Evolutionary conservation across 2,888 invertebrate genomes (phyloP).

Genomic region (Folsomia manolachei): DNA sequence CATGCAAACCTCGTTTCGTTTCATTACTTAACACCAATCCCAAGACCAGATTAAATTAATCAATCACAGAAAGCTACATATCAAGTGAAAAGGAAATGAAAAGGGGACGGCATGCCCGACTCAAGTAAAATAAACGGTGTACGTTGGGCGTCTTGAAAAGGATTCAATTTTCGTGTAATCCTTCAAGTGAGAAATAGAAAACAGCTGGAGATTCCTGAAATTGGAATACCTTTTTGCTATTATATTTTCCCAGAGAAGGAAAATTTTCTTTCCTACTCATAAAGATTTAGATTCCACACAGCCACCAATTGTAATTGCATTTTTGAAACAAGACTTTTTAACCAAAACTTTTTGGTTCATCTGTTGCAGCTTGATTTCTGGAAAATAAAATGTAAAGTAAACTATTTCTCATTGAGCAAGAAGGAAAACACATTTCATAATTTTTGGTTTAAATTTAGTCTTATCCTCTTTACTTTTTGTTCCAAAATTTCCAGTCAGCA

Average conservation of each 20-base stretch:
- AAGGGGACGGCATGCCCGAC: neutral
- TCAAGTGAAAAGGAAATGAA: neutral
- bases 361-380: too few species aligned
- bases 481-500: too few species aligned
- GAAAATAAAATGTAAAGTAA: neutral
- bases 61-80: constrained; percentile 3
- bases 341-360: too few species aligned
- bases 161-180: neutral
- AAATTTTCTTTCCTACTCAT: neutral
- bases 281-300: neutral
- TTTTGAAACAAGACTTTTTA: neutral
- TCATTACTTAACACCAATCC: neutral
- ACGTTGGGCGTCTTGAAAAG: too few species aligned
- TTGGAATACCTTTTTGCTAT: constrained; percentile 1
- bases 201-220: constrained; percentile 4
- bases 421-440: neutral
- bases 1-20: too few species aligned
- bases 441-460: neutral
- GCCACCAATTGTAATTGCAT: neutral
- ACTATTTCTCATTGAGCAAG: neutral
- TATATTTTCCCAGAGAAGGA: neutral
- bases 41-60: neutral
- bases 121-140: neutral
- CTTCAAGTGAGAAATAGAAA: constrained; percentile 8
- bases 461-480: neutral